Conservation (phyloP, 92 coral and sea anemone species). For the Chrysogorgia sp. region DNA sequence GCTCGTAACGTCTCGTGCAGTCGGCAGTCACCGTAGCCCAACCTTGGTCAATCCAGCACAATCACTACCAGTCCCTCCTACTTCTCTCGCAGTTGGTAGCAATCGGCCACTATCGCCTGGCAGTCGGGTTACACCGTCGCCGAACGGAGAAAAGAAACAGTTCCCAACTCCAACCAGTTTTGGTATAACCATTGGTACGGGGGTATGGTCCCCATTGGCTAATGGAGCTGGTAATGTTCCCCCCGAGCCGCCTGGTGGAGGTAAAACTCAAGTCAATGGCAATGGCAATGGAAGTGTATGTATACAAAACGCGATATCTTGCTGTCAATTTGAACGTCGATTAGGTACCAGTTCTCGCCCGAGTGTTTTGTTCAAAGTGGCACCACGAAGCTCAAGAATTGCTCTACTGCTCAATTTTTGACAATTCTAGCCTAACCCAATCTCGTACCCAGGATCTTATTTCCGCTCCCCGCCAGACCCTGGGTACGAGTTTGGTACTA, state of each 20-base stretch:
- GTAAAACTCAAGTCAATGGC: constrained; percentile 25
- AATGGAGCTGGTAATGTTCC: constrained; percentile 10
- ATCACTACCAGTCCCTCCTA: constrained; percentile 23
- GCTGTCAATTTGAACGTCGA: too few relatives aligned
- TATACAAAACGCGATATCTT: neutral
- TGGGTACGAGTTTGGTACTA: too few relatives aligned
- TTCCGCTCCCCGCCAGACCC: too few relatives aligned
- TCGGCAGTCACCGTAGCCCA: constrained; percentile 43
- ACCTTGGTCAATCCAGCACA: constrained; percentile 12
- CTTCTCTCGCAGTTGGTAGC: constrained; percentile 39
- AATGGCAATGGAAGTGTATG: constrained; percentile 29
- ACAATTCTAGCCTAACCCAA: too few relatives aligned
- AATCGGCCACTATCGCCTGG: constrained; percentile 40
- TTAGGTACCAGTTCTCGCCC: too few relatives aligned
- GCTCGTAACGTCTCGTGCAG: constrained; percentile 36
- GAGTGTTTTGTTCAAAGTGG: too few relatives aligned
- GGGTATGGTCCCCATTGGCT: constrained; percentile 35
- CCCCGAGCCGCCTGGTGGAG: constrained; percentile 12
- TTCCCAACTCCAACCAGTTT: constrained; percentile 9
- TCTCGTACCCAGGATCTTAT: too few relatives aligned
- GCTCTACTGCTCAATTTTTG: too few relatives aligned
- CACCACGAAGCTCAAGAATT: too few relatives aligned
- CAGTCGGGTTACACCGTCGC: constrained; percentile 30
- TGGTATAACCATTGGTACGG: constrained; percentile 22
- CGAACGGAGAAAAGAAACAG: constrained; percentile 5